Base-by-base conservation (phyloP, 1,140 invertebrate genomes). In the Melanaphis sacchari region DNA sequence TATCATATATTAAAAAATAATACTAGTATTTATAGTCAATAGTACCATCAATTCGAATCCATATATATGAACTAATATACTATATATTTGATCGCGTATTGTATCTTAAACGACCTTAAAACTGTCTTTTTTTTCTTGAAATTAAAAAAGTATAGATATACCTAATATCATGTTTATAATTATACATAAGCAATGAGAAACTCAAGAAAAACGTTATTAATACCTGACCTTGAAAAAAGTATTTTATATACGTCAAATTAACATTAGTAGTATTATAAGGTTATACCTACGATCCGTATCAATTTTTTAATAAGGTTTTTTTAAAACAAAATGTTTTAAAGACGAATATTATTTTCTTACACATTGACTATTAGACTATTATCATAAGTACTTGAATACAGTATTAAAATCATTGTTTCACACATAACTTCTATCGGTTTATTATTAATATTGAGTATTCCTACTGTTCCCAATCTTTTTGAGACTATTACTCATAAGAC, bases 161-260 rank as follows among this genome's bases (percentile, higher is more conserved):
- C 4, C 9, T n/a, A 15, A 15, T 31, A 31, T n/a, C 31, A n/a
- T 66, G 31, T 31, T 31, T 66, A 66, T 66, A 31, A 31, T 31
- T 66, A 66, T 66, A 31, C 59, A n/a, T 66, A 49, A 43, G 9
- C 26, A 31, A 31, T 66, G 59, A n/a, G 59, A 76, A 66, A 66
- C 31, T n/a, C 3, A 15, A 11, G 15, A 66, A 66, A 66, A 66
- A 66, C 31, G 59, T 66, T n/a, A 66, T n/a, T 76, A 76, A 76
- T 76, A 76, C n/a, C n/a, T 76, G 59, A 76, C 59, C 59, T 76
- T 76, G n/a, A 76, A 76, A 66, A 59, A 76, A 76, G 59, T 76
- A 76, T 76, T n/a, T 2, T 31, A 7, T 18, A 76, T 18, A 76
- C 59, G 31, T n/a, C 59, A n/a, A 76, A 76, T 76, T 76, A 76